phyloP scores from a whole-genome alignment of 2,113 vertebrate genomes.

The Pachypanchax playfairii region DNA sequence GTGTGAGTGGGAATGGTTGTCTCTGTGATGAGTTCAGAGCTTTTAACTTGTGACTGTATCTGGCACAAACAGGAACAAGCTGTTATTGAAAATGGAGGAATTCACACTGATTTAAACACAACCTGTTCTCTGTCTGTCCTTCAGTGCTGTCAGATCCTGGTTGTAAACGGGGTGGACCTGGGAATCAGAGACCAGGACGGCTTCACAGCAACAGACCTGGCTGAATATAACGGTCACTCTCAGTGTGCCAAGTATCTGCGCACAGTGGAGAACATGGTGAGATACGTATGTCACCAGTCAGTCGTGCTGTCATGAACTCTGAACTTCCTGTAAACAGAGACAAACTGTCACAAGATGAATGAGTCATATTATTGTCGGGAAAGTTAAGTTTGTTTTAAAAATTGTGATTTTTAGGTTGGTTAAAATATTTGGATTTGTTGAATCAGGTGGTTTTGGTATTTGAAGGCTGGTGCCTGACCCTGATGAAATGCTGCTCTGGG shows the following conservation, averaged over 20 bases:
- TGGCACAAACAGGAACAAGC: too few relatives aligned
- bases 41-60: too few relatives aligned
- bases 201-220: slow-evolving; percentile 90
- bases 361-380: background rate
- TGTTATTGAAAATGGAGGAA: too few relatives aligned
- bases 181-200: slow-evolving; percentile 89
- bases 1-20: too few relatives aligned
- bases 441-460: too few relatives aligned
- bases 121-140: background rate
- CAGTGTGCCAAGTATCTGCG: slow-evolving; percentile 96
- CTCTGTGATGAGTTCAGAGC: too few relatives aligned
- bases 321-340: background rate
- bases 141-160: slow-evolving; percentile 97
- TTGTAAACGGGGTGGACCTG: slow-evolving; percentile 93
- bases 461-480: too few relatives aligned
- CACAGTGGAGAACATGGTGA: slow-evolving; percentile 95
- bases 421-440: too few relatives aligned
- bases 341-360: background rate
- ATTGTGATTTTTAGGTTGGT: background rate
- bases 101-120: background rate
- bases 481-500: too few relatives aligned
- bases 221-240: slow-evolving; percentile 90
- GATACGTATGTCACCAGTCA: background rate
- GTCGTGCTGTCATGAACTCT: background rate
- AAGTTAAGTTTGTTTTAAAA: background rate